Conservation (phyloP, 2,113 vertebrate species). For the Meriones unguiculatus region DNA sequence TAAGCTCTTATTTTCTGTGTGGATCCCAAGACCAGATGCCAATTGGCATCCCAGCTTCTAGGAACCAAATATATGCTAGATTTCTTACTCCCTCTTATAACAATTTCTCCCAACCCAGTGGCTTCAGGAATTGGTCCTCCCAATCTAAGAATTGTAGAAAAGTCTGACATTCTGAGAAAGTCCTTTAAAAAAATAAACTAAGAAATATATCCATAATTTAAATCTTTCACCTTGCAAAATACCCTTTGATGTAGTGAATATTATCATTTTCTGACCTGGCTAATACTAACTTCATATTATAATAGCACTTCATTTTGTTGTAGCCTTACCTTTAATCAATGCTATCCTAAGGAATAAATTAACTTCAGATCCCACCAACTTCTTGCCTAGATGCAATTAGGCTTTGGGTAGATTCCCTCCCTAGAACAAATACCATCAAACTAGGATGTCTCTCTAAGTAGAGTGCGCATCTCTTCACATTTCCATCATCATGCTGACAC, state of each 20-base stretch:
- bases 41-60: background rate
- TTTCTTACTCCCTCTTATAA: background rate
- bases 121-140: background rate
- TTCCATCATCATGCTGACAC: background rate
- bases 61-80: background rate
- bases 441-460: background rate
- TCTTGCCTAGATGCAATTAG: constrained; percentile 25
- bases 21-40: background rate
- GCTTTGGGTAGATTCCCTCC: background rate
- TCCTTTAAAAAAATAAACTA: constrained; percentile 25
- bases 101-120: background rate
- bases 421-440: background rate
- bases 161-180: background rate
- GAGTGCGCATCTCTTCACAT: background rate
- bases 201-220: background rate
- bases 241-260: background rate
- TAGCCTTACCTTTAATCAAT: background rate
- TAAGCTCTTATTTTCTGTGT: background rate
- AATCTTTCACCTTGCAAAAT: constrained; percentile 10
- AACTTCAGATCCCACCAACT: background rate
- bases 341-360: background rate
- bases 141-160: background rate
- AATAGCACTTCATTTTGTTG: background rate
- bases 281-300: background rate
- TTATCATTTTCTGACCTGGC: background rate